Conservation (phyloP, 2,888 invertebrate species). For the Xestia ashworthii region DNA sequence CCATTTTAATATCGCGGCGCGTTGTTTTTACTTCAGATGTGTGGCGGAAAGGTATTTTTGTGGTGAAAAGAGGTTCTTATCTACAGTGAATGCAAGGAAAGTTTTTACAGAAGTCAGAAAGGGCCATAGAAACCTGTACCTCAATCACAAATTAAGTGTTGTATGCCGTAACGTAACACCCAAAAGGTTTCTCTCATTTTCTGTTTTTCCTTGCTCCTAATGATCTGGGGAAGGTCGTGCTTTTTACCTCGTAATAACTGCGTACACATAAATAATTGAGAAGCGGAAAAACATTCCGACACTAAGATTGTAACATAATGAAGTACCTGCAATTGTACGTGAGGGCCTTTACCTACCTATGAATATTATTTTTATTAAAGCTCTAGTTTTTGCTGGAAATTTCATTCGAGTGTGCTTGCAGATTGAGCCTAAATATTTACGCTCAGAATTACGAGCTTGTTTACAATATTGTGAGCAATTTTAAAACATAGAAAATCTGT, state of each 20-base stretch:
- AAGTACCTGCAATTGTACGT: constrained; percentile 45
- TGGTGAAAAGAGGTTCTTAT: constrained; percentile 43
- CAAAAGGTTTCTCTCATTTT: constrained; percentile 72
- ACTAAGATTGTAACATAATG: constrained; percentile 62
- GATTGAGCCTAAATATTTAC: constrained; percentile 52
- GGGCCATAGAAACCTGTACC: constrained; percentile 64
- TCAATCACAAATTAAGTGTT: constrained; percentile 70
- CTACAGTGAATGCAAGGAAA: constrained; percentile 41
- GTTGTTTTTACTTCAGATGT: constrained; percentile 53
- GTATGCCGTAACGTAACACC: constrained; percentile 67
- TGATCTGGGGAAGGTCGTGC: constrained; percentile 71
- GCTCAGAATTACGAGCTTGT: constrained; percentile 9
- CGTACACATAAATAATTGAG: constrained; percentile 68
- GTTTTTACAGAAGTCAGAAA: constrained; percentile 51
- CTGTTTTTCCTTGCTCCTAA: constrained; percentile 72
- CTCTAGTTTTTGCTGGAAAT: constrained; percentile 29
- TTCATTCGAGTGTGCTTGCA: constrained; percentile 32
- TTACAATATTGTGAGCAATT: constrained; percentile 24
- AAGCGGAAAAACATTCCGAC: constrained; percentile 62
- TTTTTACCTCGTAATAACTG: constrained; percentile 72
- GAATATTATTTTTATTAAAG: constrained; percentile 47
- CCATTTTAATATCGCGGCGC: constrained; percentile 71
- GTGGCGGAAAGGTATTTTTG: constrained; percentile 20
- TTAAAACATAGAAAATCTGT: background rate
- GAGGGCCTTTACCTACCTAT: constrained; percentile 26